Conservation (phyloP, 1,140 invertebrate species). For the Drosophila nannoptera region DNA sequence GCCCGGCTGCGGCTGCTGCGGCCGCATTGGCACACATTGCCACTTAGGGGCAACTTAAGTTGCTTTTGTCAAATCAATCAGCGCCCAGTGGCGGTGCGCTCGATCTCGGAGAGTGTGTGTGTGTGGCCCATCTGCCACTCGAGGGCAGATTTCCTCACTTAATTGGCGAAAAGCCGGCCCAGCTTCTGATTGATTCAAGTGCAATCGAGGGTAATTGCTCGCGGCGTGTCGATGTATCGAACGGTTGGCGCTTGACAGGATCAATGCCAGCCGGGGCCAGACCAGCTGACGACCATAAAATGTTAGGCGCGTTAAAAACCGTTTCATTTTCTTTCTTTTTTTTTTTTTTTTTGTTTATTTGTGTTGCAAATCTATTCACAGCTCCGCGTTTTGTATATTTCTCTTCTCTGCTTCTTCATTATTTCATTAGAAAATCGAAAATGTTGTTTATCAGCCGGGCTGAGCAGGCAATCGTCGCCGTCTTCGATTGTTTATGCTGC, state of each 20-base stretch:
- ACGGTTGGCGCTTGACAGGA: constrained; percentile 1
- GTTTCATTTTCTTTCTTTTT: too few species aligned
- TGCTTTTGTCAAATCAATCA: constrained; percentile 57
- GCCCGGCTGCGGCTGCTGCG: constrained; percentile 2
- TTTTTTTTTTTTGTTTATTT: constrained; percentile 60
- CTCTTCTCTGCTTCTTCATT: constrained; percentile 25
- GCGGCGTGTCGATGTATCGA: neutral
- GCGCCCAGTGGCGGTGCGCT: constrained; percentile 17
- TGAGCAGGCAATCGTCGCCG: constrained; percentile 1
- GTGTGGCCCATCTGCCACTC: constrained; percentile 56
- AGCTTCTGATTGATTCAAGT: constrained; percentile 64
- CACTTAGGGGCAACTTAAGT: constrained; percentile 67
- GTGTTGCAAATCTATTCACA: constrained; percentile 74
- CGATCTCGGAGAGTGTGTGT: constrained; percentile 23
- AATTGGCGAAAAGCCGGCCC: constrained; percentile 53
- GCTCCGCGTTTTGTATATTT: constrained; percentile 17
- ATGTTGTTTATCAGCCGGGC: constrained; percentile 40
- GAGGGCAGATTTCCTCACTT: constrained; percentile 68
- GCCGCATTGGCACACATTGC: constrained; percentile 17
- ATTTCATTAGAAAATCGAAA: constrained; percentile 63
- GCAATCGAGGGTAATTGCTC: neutral
- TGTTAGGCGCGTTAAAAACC: constrained; percentile 9
- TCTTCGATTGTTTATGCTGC: constrained; percentile 60
- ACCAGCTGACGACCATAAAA: constrained; percentile 24
- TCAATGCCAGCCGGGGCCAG: constrained; percentile 26